phyloP scores from a whole-genome alignment of 2,797 vertebrate species.

The Characodon lateralis region DNA sequence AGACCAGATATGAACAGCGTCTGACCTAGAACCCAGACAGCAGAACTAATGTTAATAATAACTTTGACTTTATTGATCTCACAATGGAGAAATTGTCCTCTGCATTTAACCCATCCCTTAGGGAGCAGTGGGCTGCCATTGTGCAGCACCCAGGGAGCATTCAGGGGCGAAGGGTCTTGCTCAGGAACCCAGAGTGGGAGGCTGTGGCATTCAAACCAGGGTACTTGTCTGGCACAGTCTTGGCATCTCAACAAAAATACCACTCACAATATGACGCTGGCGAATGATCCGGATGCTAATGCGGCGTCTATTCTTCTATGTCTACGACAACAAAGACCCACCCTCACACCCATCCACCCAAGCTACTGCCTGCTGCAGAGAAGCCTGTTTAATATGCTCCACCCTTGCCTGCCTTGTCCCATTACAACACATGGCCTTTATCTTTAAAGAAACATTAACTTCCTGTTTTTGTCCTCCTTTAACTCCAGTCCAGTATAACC shows the following conservation, averaged over 20 bases:
- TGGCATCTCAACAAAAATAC: neutral
- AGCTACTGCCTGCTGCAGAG: conserved; percentile 54
- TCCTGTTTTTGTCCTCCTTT: conserved; percentile 42
- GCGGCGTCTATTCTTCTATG: neutral
- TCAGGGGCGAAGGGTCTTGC: no score
- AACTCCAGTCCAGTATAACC: conserved; percentile 56
- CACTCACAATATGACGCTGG: neutral
- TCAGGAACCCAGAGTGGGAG: no score
- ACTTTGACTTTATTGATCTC: no score
- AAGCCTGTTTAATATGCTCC: conserved; percentile 44
- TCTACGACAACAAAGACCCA: conserved; percentile 13
- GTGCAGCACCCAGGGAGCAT: no score
- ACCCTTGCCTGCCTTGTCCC: conserved; percentile 57
- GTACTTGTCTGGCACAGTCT: neutral
- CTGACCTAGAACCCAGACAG: neutral
- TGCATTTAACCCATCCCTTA: no score
- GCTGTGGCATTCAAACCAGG: no score
- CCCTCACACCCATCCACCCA: conserved; percentile 50
- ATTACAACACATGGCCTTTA: conserved; percentile 52
- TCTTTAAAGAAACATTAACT: conserved; percentile 53
- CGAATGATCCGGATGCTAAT: neutral
- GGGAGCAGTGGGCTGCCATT: no score
- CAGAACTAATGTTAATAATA: neutral
- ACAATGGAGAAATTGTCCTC: no score
- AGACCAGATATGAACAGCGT: neutral